Evolutionary conservation across 2,888 invertebrate species (phyloP).

Genomic region (Coelinius sp.): DNA sequence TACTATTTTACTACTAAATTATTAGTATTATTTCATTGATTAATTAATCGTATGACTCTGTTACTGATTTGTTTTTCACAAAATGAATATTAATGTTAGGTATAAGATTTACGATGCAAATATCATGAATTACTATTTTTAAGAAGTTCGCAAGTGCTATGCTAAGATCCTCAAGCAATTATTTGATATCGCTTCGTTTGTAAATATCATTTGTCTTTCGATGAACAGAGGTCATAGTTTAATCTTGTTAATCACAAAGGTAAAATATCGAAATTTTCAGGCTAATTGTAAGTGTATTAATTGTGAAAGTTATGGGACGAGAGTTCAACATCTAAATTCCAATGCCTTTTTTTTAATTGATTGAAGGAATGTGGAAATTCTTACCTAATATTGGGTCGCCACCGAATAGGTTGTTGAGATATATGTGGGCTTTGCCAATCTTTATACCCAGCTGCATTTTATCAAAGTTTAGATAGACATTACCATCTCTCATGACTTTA

Average conservation of each 20-base stretch:
- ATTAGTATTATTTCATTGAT: neutral
- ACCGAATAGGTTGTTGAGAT: conserved; percentile 79
- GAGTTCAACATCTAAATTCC: neutral
- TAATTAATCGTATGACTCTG: too few relatives aligned
- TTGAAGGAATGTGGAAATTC: conserved; percentile 41
- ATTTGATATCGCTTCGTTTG: neutral
- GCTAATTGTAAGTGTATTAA: neutral
- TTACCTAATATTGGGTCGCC: conserved; percentile 77
- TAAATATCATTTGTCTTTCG: neutral
- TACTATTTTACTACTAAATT: neutral
- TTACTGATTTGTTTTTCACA: too few relatives aligned
- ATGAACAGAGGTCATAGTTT: neutral
- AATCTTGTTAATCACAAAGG: neutral
- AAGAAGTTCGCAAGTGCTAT: too few relatives aligned
- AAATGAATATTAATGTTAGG: too few relatives aligned
- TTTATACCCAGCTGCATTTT: conserved; percentile 77
- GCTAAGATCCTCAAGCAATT: too few relatives aligned
- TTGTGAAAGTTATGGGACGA: neutral
- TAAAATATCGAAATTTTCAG: neutral
- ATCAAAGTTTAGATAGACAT: conserved; percentile 76
- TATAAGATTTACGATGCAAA: too few relatives aligned
- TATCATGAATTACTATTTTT: too few relatives aligned
- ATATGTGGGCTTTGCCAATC: conserved; percentile 75
- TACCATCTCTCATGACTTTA: conserved; percentile 73
- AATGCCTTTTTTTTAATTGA: neutral